These are phyloP conservation scores for Mormyrus hasselquistii DNA, from an alignment of 2,797 vertebrate genomes.

Conservation along the genomic window DNA sequence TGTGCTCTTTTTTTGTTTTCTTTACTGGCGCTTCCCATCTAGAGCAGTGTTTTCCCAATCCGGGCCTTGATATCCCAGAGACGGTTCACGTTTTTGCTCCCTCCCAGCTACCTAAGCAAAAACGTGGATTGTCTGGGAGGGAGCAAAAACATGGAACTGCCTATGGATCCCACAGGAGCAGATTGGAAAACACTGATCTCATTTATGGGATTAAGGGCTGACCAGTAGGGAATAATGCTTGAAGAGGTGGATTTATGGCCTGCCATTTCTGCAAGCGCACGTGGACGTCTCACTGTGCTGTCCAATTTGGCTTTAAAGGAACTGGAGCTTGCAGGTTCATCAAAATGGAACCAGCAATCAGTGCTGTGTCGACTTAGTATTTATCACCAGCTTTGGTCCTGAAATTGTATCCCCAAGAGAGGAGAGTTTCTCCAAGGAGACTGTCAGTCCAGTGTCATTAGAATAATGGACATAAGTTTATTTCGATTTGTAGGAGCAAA, in stretches of 20 bases:
- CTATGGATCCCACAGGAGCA: background rate
- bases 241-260: background rate
- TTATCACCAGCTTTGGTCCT: background rate
- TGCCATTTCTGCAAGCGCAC: too few species aligned
- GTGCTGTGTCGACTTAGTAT: background rate
- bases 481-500: background rate
- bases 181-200: background rate
- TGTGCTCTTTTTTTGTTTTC: background rate
- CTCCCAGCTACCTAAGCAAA: background rate
- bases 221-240: background rate
- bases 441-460: background rate
- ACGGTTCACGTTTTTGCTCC: background rate
- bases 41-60: background rate
- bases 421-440: background rate
- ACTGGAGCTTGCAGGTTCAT: background rate
- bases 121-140: background rate
- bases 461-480: background rate
- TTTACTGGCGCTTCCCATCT: background rate
- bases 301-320: background rate
- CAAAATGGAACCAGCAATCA: background rate
- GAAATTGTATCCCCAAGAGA: background rate
- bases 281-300: background rate
- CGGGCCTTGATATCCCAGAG: background rate
- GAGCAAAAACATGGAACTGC: background rate
- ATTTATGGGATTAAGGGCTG: background rate